A percentile compares a stretch with the other conserved stretches of the same genome.
These are phyloP conservation scores for Crocuta crocuta DNA, from an alignment of 2,113 vertebrate genomes.

Conservation along the genomic window DNA sequence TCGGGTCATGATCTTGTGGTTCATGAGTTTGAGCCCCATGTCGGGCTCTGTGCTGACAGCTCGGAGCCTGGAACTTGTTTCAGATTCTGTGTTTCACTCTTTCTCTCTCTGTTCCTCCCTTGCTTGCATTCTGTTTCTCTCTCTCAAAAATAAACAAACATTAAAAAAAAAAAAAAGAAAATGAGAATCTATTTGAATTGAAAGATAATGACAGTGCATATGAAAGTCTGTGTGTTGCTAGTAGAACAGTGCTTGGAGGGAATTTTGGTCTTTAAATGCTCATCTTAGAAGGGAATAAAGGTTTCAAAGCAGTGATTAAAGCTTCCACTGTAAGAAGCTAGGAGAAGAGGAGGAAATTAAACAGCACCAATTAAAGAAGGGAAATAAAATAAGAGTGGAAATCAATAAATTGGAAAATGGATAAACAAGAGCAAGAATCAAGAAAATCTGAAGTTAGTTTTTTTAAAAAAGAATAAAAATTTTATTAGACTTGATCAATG, in stretches of 20 bases:
- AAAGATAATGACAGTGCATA: not conserved
- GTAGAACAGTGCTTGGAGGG: not conserved
- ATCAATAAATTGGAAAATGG: not conserved
- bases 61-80: too few species aligned
- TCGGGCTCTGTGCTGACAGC: too few species aligned
- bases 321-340: not conserved
- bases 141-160: too few species aligned
- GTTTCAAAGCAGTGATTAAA: not conserved
- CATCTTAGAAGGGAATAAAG: not conserved
- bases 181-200: not conserved
- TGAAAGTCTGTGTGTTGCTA: not conserved
- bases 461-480: not conserved
- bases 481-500: not conserved
- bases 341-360: not conserved
- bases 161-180: too few species aligned
- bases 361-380: too few species aligned
- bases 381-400: not conserved
- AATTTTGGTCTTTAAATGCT: not conserved
- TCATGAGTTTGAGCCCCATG: too few species aligned
- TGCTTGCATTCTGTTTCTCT: too few species aligned
- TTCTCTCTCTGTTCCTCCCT: too few species aligned
- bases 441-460: not conserved
- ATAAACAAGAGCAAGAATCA: not conserved
- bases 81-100: too few species aligned
- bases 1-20: too few species aligned